Percentiles rank a stretch among this genome's conserved stretches.
Evolutionary conservation across 2,888 invertebrate species (phyloP).

Genomic region (Eugnorisma glareosa): DNA sequence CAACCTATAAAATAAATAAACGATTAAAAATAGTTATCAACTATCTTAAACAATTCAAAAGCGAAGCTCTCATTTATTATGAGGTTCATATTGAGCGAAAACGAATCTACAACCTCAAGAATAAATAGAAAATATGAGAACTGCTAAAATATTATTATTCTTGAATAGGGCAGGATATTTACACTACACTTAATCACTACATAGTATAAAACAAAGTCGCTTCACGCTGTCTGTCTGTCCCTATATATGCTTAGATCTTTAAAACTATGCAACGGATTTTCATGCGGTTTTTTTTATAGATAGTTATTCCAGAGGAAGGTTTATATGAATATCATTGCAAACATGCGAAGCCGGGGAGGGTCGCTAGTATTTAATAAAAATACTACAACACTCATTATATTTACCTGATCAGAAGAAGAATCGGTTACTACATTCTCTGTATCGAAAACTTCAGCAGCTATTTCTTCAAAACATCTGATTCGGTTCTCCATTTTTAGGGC

Average conservation of each 20-base stretch:
- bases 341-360: no score
- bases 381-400: neutral
- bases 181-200: neutral
- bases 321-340: no score
- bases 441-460: slow-evolving; percentile 87
- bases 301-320: no score
- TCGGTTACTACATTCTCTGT: slow-evolving; percentile 90
- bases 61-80: neutral
- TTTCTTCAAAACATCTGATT: slow-evolving; percentile 82
- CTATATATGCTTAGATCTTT: no score
- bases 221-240: no score
- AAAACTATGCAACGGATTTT: no score
- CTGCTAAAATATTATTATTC: neutral
- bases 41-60: neutral
- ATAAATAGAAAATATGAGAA: neutral
- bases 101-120: slow-evolving; percentile 6
- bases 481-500: slow-evolving; percentile 80
- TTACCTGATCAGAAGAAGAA: slow-evolving; percentile 86
- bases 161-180: neutral
- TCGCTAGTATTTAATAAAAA: slow-evolving; percentile 6
- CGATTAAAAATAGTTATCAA: neutral
- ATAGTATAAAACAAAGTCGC: no score
- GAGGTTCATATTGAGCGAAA: neutral
- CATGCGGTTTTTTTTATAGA: no score
- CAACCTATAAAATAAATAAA: slow-evolving; percentile 76